A percentile compares a stretch with the other conserved stretches of the same genome.
Evolutionary conservation across 2,113 vertebrate genomes (phyloP).

Genomic region (Rhabdornis inornatus): DNA sequence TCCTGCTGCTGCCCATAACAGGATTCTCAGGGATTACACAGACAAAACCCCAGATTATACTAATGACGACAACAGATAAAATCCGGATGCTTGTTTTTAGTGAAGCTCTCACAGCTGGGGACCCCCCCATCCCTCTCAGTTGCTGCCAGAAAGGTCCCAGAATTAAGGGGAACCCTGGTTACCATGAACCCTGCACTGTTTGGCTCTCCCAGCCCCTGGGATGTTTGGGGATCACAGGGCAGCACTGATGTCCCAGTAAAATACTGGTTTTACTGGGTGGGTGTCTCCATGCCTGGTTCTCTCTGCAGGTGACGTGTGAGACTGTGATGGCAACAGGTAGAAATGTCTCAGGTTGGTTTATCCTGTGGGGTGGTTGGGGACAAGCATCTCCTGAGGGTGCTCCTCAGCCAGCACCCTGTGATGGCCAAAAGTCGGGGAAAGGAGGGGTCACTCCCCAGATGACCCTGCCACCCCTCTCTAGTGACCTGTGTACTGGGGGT

Average conservation of each 20-base stretch:
- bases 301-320: slow-evolving; percentile 50
- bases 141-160: neutral
- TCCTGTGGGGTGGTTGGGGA: neutral
- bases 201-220: neutral
- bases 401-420: fast-evolving
- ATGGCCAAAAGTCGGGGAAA: neutral
- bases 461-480: neutral
- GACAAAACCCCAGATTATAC: neutral
- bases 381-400: fast-evolving
- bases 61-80: neutral
- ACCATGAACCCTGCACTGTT: fast-evolving
- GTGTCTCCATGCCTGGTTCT: fast-evolving
- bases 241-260: neutral
- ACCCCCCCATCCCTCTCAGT: neutral
- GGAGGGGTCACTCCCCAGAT: neutral
- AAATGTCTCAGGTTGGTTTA: neutral
- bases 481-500: slow-evolving; percentile 54
- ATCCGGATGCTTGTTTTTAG: neutral
- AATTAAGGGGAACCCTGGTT: fast-evolving
- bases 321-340: neutral
- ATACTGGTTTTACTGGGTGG: neutral
- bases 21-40: neutral
- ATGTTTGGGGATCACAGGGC: too few relatives aligned
- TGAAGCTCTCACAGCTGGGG: neutral
- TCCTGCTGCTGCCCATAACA: neutral